Evolutionary conservation across 2,113 vertebrate genomes (phyloP).

Genomic region (Chaenocephalus aceratus): DNA sequence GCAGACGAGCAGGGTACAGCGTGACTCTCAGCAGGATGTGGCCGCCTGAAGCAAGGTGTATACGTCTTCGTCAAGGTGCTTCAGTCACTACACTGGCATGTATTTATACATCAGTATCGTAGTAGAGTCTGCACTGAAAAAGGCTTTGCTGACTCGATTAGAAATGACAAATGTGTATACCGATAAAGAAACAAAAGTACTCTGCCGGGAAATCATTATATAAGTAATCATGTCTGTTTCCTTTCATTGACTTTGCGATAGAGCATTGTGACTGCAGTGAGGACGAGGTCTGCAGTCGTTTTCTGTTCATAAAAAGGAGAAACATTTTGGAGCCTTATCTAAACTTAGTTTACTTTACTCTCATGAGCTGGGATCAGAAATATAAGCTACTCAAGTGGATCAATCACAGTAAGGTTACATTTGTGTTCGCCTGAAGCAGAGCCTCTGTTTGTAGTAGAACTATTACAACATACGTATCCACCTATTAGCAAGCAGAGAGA

Average conservation of each 20-base stretch:
- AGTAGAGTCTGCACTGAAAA: neutral
- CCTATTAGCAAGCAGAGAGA: neutral
- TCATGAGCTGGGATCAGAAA: neutral
- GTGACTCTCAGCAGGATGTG: slow-evolving; percentile 30
- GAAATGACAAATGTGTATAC: neutral
- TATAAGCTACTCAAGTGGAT: neutral
- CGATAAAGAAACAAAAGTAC: neutral
- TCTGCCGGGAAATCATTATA: neutral
- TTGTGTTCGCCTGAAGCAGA: neutral
- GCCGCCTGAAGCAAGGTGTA: slow-evolving; percentile 15
- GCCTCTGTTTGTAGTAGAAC: neutral
- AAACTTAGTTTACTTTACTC: neutral
- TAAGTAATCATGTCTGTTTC: slow-evolving; percentile 19
- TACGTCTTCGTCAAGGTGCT: slow-evolving; percentile 28
- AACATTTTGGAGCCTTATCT: neutral
- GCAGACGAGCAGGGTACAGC: slow-evolving; percentile 36
- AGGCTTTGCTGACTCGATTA: neutral
- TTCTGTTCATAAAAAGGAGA: neutral
- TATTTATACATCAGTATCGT: slow-evolving; percentile 12
- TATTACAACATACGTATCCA: neutral
- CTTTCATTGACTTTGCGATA: slow-evolving; percentile 25
- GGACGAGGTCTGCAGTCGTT: slow-evolving; percentile 16
- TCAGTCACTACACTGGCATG: slow-evolving; percentile 1
- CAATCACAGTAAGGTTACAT: neutral
- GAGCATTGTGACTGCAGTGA: slow-evolving; percentile 16